Percentiles rank a stretch among this genome's conserved stretches.
Conservation (phyloP, 2,797 vertebrate genomes). For the Leptoclinus maculatus region DNA sequence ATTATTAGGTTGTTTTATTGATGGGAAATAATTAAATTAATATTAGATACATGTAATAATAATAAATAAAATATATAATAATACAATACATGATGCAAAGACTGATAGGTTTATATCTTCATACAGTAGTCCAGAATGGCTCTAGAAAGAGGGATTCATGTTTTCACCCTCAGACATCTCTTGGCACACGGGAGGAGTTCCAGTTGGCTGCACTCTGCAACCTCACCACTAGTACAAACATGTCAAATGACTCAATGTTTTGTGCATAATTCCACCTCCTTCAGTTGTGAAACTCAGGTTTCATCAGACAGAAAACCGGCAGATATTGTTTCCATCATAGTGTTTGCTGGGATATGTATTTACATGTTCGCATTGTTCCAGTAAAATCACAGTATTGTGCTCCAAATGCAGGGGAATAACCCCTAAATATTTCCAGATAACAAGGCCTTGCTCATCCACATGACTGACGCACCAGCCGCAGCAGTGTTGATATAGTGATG, state of each 20-base stretch:
- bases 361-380: background rate
- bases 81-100: too few species aligned
- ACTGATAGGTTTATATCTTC: too few species aligned
- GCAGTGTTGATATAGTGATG: constrained; percentile 43
- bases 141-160: too few species aligned
- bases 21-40: too few species aligned
- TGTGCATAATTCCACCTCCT: background rate
- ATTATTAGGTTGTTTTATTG: too few species aligned
- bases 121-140: too few species aligned
- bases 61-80: too few species aligned
- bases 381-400: background rate
- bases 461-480: constrained; percentile 15
- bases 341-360: background rate
- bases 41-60: too few species aligned
- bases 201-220: too few species aligned
- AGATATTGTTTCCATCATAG: background rate
- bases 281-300: background rate
- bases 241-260: background rate
- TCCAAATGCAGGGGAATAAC: background rate
- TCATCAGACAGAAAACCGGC: constrained; percentile 4
- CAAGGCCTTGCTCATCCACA: background rate
- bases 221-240: background rate
- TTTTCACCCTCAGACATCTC: too few species aligned
- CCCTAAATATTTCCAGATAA: background rate
- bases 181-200: too few species aligned